Conservation (phyloP, 1,140 invertebrate genomes). For the Diabrotica undecimpunctata region DNA sequence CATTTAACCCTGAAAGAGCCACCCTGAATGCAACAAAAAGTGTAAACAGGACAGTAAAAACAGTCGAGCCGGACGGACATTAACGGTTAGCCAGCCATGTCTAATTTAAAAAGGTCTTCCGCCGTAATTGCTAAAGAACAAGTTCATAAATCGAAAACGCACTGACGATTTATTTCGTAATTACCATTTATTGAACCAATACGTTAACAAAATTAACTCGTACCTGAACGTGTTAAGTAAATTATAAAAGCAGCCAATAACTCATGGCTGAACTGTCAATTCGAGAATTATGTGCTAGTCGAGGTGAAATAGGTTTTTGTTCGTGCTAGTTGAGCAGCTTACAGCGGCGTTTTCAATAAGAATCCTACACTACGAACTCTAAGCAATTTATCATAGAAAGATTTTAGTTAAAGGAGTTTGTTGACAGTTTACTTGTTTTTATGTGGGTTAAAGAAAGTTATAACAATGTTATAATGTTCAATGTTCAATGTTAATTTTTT, state of each 20-base stretch:
- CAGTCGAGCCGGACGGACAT: not conserved
- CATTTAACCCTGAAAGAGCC: no score
- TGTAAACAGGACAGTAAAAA: not conserved
- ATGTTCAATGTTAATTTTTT: no score
- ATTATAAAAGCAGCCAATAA: conserved; percentile 18
- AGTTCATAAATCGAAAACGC: conserved; percentile 14
- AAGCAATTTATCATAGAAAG: no score
- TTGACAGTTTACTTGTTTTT: no score
- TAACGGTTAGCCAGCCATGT: conserved; percentile 8
- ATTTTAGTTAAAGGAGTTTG: no score
- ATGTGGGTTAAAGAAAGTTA: no score
- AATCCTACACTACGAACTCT: no score
- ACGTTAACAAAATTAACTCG: conserved; percentile 21
- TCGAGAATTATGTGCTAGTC: conserved; percentile 17
- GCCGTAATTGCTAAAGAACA: conserved; percentile 13
- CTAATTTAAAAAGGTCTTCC: conserved; percentile 16
- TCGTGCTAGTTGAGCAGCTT: no score
- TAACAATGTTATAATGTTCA: no score
- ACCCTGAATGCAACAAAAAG: not conserved
- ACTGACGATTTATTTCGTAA: conserved; percentile 22
- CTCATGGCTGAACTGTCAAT: conserved; percentile 17
- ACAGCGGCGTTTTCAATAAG: no score
- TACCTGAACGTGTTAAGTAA: conserved; percentile 20
- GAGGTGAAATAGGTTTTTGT: conserved; percentile 14
- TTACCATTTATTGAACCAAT: conserved; percentile 21